Conservation (phyloP, 2,888 invertebrate genomes). For the Hydropsyche betteni region DNA sequence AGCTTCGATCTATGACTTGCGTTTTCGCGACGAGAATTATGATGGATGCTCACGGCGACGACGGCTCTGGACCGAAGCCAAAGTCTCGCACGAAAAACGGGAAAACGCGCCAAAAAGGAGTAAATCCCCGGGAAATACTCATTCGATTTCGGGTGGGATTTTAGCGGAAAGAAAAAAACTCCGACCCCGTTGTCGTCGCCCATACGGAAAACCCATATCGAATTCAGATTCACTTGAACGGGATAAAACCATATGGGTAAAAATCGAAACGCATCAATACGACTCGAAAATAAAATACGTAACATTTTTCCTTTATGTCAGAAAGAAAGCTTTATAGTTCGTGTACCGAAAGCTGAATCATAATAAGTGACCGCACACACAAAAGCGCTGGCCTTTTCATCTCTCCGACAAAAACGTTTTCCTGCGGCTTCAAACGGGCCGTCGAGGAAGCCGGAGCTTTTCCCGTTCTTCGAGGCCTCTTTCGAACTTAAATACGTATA, state of each 20-base stretch:
- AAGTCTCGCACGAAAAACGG: background rate
- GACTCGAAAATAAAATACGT: no score
- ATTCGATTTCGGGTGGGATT: background rate
- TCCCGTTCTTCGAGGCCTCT: background rate
- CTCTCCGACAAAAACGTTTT: no score
- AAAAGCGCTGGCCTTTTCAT: no score
- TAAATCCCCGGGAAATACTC: no score
- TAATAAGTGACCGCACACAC: no score
- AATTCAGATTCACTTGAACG: no score
- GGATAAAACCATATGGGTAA: no score
- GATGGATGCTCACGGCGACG: background rate
- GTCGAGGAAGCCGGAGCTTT: constrained; percentile 11
- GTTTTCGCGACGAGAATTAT: constrained; percentile 14
- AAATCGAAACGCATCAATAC: no score
- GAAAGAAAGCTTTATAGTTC: no score
- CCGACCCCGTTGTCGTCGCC: background rate
- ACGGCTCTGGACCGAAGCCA: background rate
- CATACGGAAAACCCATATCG: no score
- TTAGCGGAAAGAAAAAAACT: background rate
- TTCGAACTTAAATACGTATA: background rate
- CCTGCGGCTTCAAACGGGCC: background rate
- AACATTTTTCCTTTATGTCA: no score
- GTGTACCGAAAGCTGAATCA: no score
- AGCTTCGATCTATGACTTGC: constrained; percentile 7
- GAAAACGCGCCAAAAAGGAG: background rate